Conservation (phyloP, 1,140 invertebrate genomes). For the Laupala kohalensis region DNA sequence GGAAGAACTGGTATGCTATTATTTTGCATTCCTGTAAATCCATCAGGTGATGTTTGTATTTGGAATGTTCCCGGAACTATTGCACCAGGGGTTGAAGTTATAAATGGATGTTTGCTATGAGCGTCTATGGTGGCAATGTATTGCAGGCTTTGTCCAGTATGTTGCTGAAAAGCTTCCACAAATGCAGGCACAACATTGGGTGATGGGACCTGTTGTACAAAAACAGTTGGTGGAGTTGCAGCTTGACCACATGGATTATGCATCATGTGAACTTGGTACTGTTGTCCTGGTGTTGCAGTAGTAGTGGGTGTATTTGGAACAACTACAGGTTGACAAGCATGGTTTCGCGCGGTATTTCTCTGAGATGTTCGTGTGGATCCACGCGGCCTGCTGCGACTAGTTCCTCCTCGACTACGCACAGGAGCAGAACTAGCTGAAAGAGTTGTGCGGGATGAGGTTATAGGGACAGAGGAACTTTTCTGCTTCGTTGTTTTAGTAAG, state of each 20-base stretch:
- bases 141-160: conserved; percentile 51
- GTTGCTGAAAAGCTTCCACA: conserved; percentile 49
- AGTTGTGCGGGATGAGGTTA: not conserved
- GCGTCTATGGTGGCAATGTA: conserved; percentile 48
- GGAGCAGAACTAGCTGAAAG: not conserved
- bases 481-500: not conserved
- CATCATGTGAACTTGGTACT: not conserved
- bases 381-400: not conserved
- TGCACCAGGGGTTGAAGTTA: conserved; percentile 36
- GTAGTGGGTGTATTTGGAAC: not conserved
- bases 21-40: conserved; percentile 41
- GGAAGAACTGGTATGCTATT: conserved; percentile 43
- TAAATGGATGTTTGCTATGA: conserved; percentile 27
- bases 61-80: conserved; percentile 44
- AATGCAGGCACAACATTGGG: conserved; percentile 51
- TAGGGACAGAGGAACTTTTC: not conserved
- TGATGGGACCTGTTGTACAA: conserved; percentile 49
- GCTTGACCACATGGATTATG: conserved; percentile 1
- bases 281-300: not conserved
- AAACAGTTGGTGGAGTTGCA: conserved; percentile 37
- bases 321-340: not conserved
- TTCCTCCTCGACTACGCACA: not conserved
- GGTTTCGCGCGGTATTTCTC: not conserved
- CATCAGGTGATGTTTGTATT: conserved; percentile 45
- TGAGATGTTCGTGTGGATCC: not conserved